Conservation (phyloP, 2,113 vertebrate species). For the Neodon shergylaensis region DNA sequence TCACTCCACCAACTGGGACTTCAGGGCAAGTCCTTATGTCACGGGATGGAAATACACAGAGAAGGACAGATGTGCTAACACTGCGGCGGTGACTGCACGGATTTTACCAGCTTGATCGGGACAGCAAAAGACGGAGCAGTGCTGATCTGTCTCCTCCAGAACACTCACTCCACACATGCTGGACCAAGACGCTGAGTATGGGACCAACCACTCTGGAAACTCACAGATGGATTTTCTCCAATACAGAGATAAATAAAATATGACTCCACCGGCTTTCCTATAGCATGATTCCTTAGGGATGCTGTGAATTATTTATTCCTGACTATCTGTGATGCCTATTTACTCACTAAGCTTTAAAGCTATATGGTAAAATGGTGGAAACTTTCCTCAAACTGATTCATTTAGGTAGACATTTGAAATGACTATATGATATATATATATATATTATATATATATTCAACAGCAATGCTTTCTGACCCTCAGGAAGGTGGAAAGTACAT, state of each 20-base stretch:
- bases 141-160: neutral
- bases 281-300: conserved; percentile 35
- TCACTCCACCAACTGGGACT: neutral
- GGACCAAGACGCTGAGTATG: neutral
- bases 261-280: conserved; percentile 14
- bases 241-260: conserved; percentile 75
- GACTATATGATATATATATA: neutral
- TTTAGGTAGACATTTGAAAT: neutral
- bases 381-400: conserved; percentile 30
- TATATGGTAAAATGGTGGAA: conserved; percentile 51
- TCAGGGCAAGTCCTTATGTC: neutral
- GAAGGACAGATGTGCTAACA: neutral
- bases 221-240: conserved; percentile 66
- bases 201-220: neutral
- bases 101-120: neutral
- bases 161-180: neutral
- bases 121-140: neutral
- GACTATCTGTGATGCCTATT: conserved; percentile 20
- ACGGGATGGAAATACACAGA: neutral
- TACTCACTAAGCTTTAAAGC: conserved; percentile 53
- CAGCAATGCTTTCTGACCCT: neutral
- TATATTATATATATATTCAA: neutral
- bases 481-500: neutral
- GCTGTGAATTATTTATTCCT: conserved; percentile 74
- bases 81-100: fast-evolving